Evolutionary conservation across 2,888 invertebrate genomes (phyloP).

Genomic region (Microchrysa polita): DNA sequence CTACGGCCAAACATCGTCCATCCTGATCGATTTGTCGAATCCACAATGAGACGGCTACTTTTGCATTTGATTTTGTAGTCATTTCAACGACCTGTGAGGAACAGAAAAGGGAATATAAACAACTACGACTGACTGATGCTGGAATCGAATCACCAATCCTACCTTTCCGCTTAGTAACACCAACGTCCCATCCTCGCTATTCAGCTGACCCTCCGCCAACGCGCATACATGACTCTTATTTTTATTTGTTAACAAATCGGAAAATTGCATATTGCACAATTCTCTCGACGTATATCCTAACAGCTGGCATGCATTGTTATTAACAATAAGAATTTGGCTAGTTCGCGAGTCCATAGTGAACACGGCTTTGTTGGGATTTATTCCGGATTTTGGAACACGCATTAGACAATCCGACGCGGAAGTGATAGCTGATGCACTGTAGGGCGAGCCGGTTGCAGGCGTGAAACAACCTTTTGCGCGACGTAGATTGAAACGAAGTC

Average conservation of each 20-base stretch:
- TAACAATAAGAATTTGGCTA: conserved; percentile 74
- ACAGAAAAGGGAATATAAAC: background rate
- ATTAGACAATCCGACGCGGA: conserved; percentile 65
- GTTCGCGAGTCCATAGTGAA: conserved; percentile 73
- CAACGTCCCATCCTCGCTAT: conserved; percentile 69
- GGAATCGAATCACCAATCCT: conserved; percentile 30
- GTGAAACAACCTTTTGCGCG: conserved; percentile 58
- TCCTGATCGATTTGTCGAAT: conserved; percentile 69
- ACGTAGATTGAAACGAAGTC: conserved; percentile 67
- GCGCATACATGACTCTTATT: conserved; percentile 67
- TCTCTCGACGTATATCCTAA: conserved; percentile 69
- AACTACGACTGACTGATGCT: background rate
- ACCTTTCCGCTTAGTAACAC: conserved; percentile 73
- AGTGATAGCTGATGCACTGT: conserved; percentile 52
- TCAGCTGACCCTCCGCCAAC: conserved; percentile 66
- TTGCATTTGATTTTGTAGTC: conserved; percentile 67
- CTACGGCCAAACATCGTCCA: conserved; percentile 71
- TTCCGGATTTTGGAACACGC: conserved; percentile 64
- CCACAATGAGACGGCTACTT: conserved; percentile 74
- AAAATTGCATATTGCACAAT: conserved; percentile 66
- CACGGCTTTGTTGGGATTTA: conserved; percentile 74
- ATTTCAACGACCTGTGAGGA: conserved; percentile 69
- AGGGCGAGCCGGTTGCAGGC: conserved; percentile 60
- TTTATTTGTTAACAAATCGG: conserved; percentile 67
- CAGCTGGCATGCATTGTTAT: conserved; percentile 73